A percentile compares a stretch with the other conserved stretches of the same genome.
These are phyloP conservation scores for Oncorhynchus clarkii DNA, from an alignment of 2,113 vertebrate species.

Conservation along the genomic window DNA sequence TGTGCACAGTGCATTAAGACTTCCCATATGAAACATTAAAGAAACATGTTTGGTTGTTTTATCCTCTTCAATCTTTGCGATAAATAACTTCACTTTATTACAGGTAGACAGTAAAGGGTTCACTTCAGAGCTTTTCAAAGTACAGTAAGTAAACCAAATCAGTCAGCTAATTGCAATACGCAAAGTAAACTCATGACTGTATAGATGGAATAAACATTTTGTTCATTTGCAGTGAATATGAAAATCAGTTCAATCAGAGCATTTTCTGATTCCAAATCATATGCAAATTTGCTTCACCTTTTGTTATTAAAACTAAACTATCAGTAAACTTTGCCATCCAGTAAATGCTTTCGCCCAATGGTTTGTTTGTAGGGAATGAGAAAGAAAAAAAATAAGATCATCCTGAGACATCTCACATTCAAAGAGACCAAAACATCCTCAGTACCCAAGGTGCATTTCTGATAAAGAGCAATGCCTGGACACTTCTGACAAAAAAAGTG, in stretches of 20 bases:
- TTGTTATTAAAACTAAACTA: neutral
- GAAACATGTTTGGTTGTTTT: conserved; percentile 53
- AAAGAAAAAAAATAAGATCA: neutral
- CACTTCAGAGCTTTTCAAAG: conserved; percentile 40
- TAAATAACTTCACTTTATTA: conserved; percentile 59
- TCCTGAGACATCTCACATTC: neutral
- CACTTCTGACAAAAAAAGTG: no score
- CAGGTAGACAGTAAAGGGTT: conserved; percentile 63
- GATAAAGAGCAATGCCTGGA: neutral
- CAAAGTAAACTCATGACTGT: conserved; percentile 1
- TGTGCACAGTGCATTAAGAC: conserved; percentile 74
- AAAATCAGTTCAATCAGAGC: no score
- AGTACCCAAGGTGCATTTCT: neutral
- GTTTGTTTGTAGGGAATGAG: neutral
- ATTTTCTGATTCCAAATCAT: neutral
- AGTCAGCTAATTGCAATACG: conserved; percentile 14
- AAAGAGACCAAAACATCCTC: neutral
- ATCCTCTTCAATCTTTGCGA: conserved; percentile 50
- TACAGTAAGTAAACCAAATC: conserved; percentile 59
- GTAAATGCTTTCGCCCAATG: neutral
- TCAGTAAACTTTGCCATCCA: neutral
- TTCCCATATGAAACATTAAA: conserved; percentile 13
- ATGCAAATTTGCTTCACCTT: neutral
- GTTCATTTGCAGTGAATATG: no score
- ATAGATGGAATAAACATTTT: neutral